Base-by-base conservation (phyloP, 2,113 vertebrate species). In the Camelus bactrianus region DNA sequence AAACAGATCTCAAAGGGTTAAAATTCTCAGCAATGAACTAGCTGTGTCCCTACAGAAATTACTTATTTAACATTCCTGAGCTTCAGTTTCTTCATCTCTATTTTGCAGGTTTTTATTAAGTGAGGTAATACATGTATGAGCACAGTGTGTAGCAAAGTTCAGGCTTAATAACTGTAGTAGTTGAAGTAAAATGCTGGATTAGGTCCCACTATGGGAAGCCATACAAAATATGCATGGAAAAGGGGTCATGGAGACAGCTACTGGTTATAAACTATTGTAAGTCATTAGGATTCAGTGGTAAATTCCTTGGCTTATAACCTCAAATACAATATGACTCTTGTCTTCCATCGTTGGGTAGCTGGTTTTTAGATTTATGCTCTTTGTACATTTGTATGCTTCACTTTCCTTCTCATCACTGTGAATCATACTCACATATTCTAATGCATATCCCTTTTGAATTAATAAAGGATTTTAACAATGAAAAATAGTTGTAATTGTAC, bases 1-100 rank as follows among this genome's bases (percentile, higher is more conserved):
- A 86, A 77, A 79, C 16, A 54, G 76, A 82, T 38, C 16, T 46
- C 26, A 86, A 48, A 94, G 35, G 38, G 72, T 83, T 38, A 79
- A 95, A 92, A 95, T 56, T 50, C 50, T 95, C 28, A 67, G n/a
- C 26, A 95, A 46, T 62, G 58, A 84, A 81, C 22, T 62, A 87
- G 62, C 22, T 13, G 7, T 32, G n/a, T 75, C 24, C 24, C 24
- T 32, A 67, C 13, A 93, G 60, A 85, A 52, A 93, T 54, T 67
- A 82, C 11, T 56, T 42, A 42, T 42, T 87, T 83, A 75, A 69
- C 35, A 84, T 48, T 95, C 79, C n/a, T 85, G 17, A 56, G 69
- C 4, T 7, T 85, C 52, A 76, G 56, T 73, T 69, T 86, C 69
- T 56, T 46, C n/a, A 81, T 54, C 46, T 79, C 30, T 52, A 91